Conservation (phyloP, 2,888 invertebrate genomes). For the Carcina quercana region DNA sequence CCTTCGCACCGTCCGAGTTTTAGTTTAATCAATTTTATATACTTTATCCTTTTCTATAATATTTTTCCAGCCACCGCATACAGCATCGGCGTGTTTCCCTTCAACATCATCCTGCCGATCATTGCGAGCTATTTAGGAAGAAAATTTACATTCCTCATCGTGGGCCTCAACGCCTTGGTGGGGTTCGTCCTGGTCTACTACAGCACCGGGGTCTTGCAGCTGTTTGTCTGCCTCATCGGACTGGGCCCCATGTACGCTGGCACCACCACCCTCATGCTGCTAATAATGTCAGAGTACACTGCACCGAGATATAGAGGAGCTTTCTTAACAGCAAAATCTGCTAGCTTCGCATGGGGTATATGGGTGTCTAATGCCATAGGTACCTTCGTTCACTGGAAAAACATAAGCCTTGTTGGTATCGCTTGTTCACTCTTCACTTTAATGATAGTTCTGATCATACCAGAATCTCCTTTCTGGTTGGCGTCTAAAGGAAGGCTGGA, state of each 20-base stretch:
- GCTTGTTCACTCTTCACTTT: conserved; percentile 8
- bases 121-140: conserved; percentile 28
- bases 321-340: conserved; percentile 17
- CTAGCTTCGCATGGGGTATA: conserved; percentile 15
- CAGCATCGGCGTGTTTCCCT: background rate
- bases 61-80: background rate
- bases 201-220: conserved; percentile 21
- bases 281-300: conserved; percentile 5
- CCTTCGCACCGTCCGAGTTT: no score
- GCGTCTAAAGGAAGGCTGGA: conserved; percentile 15
- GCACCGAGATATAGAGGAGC: conserved; percentile 16
- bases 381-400: conserved; percentile 18
- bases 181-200: conserved; percentile 26
- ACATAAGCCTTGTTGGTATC: conserved; percentile 4
- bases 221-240: conserved; percentile 29
- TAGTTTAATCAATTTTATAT: no score
- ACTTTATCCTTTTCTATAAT: no score
- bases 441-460: conserved; percentile 13
- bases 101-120: conserved; percentile 26
- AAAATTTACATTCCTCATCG: conserved; percentile 29
- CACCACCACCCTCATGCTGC: background rate
- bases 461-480: conserved; percentile 20
- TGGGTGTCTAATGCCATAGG: conserved; percentile 18
- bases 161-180: conserved; percentile 20
- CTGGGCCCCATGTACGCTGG: conserved; percentile 23